phyloP scores from a whole-genome alignment of 2,113 vertebrate genomes.

The Jaculus jaculus region DNA sequence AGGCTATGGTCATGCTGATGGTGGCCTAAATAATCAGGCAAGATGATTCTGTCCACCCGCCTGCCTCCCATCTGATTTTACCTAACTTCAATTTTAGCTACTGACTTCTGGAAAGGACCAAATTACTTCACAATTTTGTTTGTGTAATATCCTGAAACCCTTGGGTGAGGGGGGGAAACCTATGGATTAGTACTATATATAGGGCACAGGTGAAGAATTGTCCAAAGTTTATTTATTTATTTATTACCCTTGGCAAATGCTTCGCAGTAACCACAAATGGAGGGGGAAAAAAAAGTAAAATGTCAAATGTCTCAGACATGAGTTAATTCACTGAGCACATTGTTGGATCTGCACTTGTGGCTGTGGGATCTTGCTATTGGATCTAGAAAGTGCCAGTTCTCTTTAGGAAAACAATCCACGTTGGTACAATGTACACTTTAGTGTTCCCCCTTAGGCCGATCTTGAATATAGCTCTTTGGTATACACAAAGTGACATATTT shows the following conservation, averaged over 20 bases:
- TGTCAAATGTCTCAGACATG: conserved; percentile 65
- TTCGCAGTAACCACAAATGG: conserved; percentile 72
- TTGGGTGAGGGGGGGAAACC: no score
- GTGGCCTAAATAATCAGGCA: conserved; percentile 51
- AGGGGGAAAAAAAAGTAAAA: conserved; percentile 25
- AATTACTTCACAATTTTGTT: conserved; percentile 71
- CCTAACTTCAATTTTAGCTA: conserved; percentile 78
- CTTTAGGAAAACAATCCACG: neutral
- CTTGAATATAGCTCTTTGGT: conserved; percentile 70
- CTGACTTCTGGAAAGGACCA: conserved; percentile 78
- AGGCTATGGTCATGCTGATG: neutral
- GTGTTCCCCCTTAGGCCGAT: conserved; percentile 64
- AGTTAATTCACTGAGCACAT: conserved; percentile 23
- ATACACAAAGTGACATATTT: conserved; percentile 53
- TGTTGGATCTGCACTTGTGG: neutral
- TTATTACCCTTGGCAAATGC: conserved; percentile 78
- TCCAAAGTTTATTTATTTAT: conserved; percentile 88
- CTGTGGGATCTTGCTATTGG: neutral
- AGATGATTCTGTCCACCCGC: neutral
- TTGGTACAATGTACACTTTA: conserved; percentile 35
- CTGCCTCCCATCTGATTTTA: conserved; percentile 76
- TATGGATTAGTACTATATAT: conserved; percentile 82
- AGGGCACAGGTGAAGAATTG: conserved; percentile 81
- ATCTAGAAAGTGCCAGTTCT: neutral
- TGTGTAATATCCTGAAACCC: conserved; percentile 79